Conservation (phyloP, 2,113 vertebrate species). For the Melanostigma gelatinosum region DNA sequence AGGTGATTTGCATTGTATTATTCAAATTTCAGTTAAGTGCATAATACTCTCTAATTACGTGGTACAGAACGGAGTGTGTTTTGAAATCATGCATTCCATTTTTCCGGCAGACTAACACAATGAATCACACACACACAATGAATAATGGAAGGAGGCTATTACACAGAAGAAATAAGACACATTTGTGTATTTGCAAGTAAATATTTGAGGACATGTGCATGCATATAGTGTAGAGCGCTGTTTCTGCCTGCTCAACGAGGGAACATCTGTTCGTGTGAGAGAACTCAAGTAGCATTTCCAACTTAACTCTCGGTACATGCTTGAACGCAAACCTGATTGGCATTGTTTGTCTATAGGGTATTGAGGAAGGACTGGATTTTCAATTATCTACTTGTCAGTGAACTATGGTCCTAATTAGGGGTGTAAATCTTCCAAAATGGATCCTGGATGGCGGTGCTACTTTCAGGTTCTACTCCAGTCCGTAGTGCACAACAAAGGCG, state of each 20-base stretch:
- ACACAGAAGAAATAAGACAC: constrained; percentile 1
- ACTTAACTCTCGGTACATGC: constrained; percentile 34
- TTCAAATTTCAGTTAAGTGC: constrained; percentile 76
- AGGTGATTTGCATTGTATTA: constrained; percentile 77
- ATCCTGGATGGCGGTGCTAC: not conserved
- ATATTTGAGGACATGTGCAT: constrained; percentile 26
- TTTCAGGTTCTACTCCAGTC: no score
- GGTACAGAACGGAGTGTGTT: constrained; percentile 64
- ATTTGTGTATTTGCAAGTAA: constrained; percentile 17
- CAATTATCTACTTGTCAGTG: constrained; percentile 35
- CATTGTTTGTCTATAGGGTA: constrained; percentile 31
- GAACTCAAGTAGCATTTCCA: constrained; percentile 22
- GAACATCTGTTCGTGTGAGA: constrained; percentile 3
- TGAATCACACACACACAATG: constrained; percentile 59
- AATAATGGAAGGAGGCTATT: constrained; percentile 62
- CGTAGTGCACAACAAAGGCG: not conserved
- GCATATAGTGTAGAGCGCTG: not conserved
- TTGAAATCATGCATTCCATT: constrained; percentile 71
- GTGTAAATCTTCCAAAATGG: not conserved
- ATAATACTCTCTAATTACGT: constrained; percentile 77
- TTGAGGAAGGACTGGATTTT: constrained; percentile 41
- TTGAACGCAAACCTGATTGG: constrained; percentile 12
- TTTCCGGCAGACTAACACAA: constrained; percentile 56
- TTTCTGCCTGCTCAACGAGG: constrained; percentile 2
- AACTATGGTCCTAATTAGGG: constrained; percentile 26